Conservation (phyloP, 2,113 vertebrate genomes). For the Alces alces region DNA sequence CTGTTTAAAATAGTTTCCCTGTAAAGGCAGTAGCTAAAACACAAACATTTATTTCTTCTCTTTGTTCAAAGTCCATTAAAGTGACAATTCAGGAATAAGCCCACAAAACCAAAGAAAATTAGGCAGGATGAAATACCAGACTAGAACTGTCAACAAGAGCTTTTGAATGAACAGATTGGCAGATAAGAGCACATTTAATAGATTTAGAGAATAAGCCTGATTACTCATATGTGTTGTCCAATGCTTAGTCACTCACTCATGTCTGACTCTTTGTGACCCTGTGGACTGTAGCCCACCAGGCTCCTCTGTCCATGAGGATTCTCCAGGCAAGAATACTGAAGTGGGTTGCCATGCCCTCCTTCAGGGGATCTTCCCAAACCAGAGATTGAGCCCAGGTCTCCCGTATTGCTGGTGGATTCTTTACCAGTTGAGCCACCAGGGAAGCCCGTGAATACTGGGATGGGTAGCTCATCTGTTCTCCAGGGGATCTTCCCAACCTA, state of each 20-base stretch:
- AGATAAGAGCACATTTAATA: neutral
- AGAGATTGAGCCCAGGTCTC: neutral
- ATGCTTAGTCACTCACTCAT: neutral
- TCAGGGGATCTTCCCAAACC: neutral
- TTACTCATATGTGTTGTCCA: neutral
- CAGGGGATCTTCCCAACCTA: neutral
- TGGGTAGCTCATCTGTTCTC: neutral
- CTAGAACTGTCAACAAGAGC: neutral
- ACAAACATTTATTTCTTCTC: neutral
- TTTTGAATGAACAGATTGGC: neutral
- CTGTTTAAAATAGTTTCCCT: neutral
- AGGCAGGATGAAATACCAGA: neutral
- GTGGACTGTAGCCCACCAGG: neutral
- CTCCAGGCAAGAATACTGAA: neutral
- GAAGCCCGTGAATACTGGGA: neutral
- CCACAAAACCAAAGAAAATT: neutral
- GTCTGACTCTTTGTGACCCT: rapidly evolving
- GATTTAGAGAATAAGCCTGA: neutral
- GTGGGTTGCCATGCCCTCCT: neutral
- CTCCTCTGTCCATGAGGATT: neutral
- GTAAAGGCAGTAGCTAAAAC: neutral
- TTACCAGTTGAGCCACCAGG: neutral
- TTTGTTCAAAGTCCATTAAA: neutral
- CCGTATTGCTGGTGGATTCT: neutral
- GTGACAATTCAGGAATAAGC: neutral